Evolutionary conservation across 2,113 vertebrate species (phyloP).

Genomic region (Chloebia gouldiae): DNA sequence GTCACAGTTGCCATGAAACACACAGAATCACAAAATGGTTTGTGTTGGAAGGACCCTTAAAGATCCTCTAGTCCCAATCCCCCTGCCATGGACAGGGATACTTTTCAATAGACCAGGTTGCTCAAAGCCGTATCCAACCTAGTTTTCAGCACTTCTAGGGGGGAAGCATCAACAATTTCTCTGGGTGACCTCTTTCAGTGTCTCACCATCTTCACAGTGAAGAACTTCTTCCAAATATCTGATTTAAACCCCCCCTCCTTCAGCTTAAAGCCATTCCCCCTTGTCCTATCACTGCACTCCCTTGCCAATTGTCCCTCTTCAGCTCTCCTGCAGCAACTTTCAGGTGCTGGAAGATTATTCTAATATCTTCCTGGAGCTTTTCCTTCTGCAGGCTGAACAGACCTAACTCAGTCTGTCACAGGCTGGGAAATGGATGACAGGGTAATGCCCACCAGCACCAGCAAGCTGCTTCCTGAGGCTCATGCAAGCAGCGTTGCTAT

Average conservation of each 20-base stretch:
- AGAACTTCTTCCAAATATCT: background rate
- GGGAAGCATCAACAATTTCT: background rate
- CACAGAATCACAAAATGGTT: background rate
- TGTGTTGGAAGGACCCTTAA: background rate
- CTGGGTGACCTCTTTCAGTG: background rate
- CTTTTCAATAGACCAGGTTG: background rate
- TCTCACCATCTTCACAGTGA: background rate
- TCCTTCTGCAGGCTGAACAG: background rate
- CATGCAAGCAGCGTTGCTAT: accelerated
- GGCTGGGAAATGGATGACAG: background rate
- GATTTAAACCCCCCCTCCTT: background rate
- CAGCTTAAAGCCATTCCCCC: background rate
- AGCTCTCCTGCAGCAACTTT: background rate
- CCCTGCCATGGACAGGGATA: background rate
- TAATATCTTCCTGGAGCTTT: background rate
- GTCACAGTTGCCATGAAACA: background rate
- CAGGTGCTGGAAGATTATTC: background rate
- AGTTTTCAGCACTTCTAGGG: background rate
- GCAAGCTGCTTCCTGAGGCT: background rate
- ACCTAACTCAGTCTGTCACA: background rate
- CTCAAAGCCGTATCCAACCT: background rate
- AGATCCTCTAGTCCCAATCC: background rate
- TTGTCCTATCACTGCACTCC: background rate
- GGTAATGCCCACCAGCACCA: background rate
- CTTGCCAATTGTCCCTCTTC: background rate